Evolutionary conservation across 2,113 vertebrate genomes (phyloP).

Genomic region (Microtus pennsylvanicus): DNA sequence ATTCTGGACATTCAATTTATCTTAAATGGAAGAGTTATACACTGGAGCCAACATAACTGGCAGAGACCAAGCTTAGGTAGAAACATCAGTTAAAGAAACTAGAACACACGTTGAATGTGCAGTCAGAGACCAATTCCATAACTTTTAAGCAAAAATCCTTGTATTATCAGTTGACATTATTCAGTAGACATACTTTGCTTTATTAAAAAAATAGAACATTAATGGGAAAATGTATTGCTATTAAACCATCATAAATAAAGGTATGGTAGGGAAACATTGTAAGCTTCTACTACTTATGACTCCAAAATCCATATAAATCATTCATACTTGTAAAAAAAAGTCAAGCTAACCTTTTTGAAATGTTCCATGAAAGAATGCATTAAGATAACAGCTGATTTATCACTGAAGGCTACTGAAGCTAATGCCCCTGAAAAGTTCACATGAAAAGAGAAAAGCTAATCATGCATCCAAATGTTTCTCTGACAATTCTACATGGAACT

Average conservation of each 20-base stretch:
- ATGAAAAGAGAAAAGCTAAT: conserved; percentile 60
- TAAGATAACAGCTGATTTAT: background rate
- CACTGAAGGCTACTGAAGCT: conserved; percentile 57
- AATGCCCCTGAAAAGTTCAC: conserved; percentile 45
- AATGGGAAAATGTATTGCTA: conserved; percentile 59
- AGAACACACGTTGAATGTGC: conserved; percentile 38
- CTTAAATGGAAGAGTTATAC: conserved; percentile 46
- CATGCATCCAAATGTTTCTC: conserved; percentile 57
- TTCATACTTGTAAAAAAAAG: background rate
- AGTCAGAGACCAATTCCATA: conserved; percentile 31
- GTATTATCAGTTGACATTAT: conserved; percentile 36
- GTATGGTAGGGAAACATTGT: conserved; percentile 42
- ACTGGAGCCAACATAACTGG: conserved; percentile 44
- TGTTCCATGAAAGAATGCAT: conserved; percentile 30
- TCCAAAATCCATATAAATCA: background rate
- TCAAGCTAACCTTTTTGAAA: conserved; percentile 51
- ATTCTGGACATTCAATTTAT: conserved; percentile 55
- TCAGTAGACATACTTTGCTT: conserved; percentile 10
- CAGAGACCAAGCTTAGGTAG: conserved; percentile 63
- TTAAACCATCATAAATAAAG: conserved; percentile 49
- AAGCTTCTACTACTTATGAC: conserved; percentile 21
- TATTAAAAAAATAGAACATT: conserved; percentile 61
- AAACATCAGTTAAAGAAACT: conserved; percentile 67
- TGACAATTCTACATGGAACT: conserved; percentile 36
- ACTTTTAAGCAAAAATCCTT: conserved; percentile 65